Evolutionary conservation across 2,113 vertebrate genomes (phyloP).

Genomic region (Mohoua ochrocephala): DNA sequence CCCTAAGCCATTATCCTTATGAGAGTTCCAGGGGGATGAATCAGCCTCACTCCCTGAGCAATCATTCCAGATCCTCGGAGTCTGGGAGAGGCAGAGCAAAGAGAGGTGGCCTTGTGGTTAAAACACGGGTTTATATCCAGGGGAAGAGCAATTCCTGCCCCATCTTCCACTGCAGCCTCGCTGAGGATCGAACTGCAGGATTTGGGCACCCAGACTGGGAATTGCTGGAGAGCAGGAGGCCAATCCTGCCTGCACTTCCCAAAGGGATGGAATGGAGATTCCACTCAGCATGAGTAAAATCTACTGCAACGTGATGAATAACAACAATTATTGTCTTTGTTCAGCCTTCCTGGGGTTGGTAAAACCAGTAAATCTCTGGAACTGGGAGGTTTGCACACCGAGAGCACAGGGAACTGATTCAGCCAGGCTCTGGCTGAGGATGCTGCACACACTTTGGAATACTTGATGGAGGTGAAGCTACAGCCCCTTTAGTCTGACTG

Average conservation of each 20-base stretch:
- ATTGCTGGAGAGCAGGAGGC: neutral
- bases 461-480: neutral
- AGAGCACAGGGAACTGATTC: neutral
- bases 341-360: neutral
- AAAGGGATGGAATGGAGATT: neutral
- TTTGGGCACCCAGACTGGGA: neutral
- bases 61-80: neutral
- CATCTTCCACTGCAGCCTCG: neutral
- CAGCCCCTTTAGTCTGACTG: neutral
- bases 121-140: neutral
- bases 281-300: neutral
- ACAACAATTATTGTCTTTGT: neutral
- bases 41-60: neutral
- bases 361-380: neutral
- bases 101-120: neutral
- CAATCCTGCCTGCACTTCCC: neutral
- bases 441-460: neutral
- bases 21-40: neutral
- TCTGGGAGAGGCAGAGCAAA: neutral
- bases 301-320: accelerated
- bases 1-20: accelerated
- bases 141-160: neutral
- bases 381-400: neutral
- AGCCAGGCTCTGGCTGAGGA: neutral
- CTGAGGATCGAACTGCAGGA: neutral